Base-by-base conservation (phyloP, 2,888 invertebrate genomes). In the Ophion obscuratus region DNA sequence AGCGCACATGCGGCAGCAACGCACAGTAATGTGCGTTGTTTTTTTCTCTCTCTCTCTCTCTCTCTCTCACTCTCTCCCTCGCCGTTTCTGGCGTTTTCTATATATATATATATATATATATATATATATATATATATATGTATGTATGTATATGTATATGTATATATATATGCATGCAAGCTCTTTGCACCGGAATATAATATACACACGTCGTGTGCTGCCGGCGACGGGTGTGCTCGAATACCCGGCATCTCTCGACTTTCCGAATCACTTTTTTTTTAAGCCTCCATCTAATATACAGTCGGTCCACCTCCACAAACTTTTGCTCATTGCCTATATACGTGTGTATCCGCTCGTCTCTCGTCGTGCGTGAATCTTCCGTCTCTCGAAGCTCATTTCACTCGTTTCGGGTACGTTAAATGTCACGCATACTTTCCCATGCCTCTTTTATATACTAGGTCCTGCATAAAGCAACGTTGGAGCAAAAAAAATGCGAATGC, bases 1-100 rank as follows among this genome's bases (percentile, higher is more conserved):
- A 88, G 87, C 85, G 84, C 88, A 87, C 85, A 79, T 86, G 91
- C 89, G 90, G 90, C 90, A 80, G 88, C 88, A 88, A 87, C 88
- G 66, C 40, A 75, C 78, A 62, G 64, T 86, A 78, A 84, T 73
- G 76, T 84, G 80, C 77, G 64, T 82, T 77, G 17, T 57, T 71
- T 57, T 71, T 31, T 57, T 71, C 59, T 7, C 0, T 20, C 53
- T 20, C 59, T 20, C 59, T 20, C 59, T 20, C 59, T 27, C 47
- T 47, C 70, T 70, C 47, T 47, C 24, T 70, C n/a, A n/a, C 53
- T 53, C 10, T 53, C 53, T 62, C 27, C 27, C 62, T 62, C 62
- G 2, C 62, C 2, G 2, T 62, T 62, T 62, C 10, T 62, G 24
- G 53, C 79, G 14, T 11, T 67, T n/a, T 10, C 10, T 11, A 62